phyloP scores from a whole-genome alignment of 1,140 invertebrate genomes.

The Plectus sambesii region DNA sequence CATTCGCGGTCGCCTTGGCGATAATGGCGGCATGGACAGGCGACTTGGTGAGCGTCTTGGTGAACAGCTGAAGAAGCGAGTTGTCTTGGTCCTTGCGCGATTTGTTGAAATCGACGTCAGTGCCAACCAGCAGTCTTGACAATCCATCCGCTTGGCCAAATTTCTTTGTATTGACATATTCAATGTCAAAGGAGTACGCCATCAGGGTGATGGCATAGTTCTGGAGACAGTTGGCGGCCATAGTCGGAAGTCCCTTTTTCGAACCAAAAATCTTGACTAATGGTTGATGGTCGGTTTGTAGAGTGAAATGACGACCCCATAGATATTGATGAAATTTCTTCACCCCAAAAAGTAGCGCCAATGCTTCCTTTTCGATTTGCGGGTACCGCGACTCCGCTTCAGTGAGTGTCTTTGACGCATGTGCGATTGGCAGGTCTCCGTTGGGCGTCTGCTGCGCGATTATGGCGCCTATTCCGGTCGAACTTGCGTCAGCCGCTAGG shows the following conservation, averaged over 20 bases:
- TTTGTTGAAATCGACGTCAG: no score
- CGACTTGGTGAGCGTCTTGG: no score
- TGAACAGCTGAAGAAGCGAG: no score
- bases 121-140: slow-evolving; percentile 22
- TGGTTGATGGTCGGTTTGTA: no score
- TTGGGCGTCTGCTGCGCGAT: slow-evolving; percentile 47
- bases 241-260: slow-evolving; percentile 40
- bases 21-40: no score
- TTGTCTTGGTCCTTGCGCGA: no score
- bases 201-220: slow-evolving; percentile 22
- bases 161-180: slow-evolving; percentile 19
- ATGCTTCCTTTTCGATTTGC: slow-evolving; percentile 50
- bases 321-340: slow-evolving; percentile 47
- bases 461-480: slow-evolving; percentile 49
- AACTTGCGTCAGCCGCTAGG: slow-evolving; percentile 49
- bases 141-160: slow-evolving; percentile 35
- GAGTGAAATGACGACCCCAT: no score
- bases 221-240: slow-evolving; percentile 25
- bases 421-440: slow-evolving; percentile 33
- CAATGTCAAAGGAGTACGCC: slow-evolving; percentile 31
- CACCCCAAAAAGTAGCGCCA: slow-evolving; percentile 48
- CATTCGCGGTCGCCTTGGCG: slow-evolving; percentile 26
- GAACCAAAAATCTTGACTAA: slow-evolving; percentile 49
- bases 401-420: slow-evolving; percentile 46
- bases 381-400: slow-evolving; percentile 46